These are phyloP conservation scores for Xerus rutilus DNA, from an alignment of 2,797 vertebrate genomes.

Conservation along the genomic window DNA sequence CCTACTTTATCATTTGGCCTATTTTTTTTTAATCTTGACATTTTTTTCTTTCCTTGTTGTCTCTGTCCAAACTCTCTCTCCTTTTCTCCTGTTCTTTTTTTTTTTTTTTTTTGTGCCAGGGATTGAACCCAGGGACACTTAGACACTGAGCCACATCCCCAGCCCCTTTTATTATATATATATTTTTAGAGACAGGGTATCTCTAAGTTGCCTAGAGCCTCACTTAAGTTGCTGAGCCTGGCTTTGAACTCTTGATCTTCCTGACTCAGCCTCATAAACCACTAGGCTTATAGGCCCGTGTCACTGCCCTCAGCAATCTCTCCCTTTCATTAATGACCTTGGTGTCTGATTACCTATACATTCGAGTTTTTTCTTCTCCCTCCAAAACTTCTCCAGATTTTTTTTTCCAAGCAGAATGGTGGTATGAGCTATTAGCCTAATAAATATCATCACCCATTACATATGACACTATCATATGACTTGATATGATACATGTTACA, in stretches of 20 bases:
- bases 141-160: too few species aligned
- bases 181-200: too few species aligned
- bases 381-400: neutral
- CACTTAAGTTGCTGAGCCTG: too few species aligned
- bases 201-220: too few species aligned
- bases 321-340: neutral
- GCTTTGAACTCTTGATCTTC: too few species aligned
- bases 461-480: neutral
- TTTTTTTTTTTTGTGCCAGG: too few species aligned
- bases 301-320: neutral
- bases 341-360: neutral
- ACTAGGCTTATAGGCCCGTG: too few species aligned
- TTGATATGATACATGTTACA: neutral
- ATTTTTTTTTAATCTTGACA: neutral
- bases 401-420: neutral
- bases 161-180: too few species aligned
- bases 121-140: too few species aligned
- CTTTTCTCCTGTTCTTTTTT: too few species aligned
- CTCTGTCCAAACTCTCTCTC: neutral
- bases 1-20: neutral
- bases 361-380: neutral
- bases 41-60: conserved; percentile 2
- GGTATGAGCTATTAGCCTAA: neutral
- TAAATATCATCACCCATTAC: neutral
- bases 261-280: too few species aligned